Conservation (phyloP, 1,140 invertebrate genomes). For the Belonocnema kinseyi region DNA sequence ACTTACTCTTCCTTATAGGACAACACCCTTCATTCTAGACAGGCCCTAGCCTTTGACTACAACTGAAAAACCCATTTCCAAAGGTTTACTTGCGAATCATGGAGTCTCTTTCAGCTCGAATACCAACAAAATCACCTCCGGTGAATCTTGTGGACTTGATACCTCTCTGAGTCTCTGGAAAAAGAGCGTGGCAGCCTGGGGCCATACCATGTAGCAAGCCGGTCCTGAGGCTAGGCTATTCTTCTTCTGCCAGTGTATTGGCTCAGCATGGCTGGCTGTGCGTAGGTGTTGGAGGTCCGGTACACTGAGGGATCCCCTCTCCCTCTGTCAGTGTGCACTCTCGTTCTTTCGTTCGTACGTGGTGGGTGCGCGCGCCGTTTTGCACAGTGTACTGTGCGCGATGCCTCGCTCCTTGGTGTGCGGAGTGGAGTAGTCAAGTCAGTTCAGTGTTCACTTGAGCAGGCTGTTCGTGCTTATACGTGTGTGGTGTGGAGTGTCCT, state of each 20-base stretch:
- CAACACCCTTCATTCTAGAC: no score
- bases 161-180: background rate
- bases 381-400: slow-evolving; percentile 32
- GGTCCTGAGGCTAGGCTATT: slow-evolving; percentile 28
- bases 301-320: slow-evolving; percentile 15
- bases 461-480: slow-evolving; percentile 53
- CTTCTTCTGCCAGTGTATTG: slow-evolving; percentile 19
- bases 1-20: no score
- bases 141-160: background rate
- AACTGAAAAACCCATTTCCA: background rate
- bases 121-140: background rate
- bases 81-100: background rate
- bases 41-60: background rate
- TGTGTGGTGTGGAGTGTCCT: slow-evolving; percentile 38
- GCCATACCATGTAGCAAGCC: background rate
- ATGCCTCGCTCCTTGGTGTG: slow-evolving; percentile 46
- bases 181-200: slow-evolving; percentile 11
- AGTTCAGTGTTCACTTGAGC: slow-evolving; percentile 57
- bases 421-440: slow-evolving; percentile 51
- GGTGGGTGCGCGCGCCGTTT: slow-evolving; percentile 36
- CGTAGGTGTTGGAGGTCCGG: slow-evolving; percentile 29
- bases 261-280: slow-evolving; percentile 1
- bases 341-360: slow-evolving; percentile 42
- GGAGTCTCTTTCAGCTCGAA: background rate
- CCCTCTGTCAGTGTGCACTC: slow-evolving; percentile 36